Conservation (phyloP, 2,113 vertebrate genomes). For the Poicephalus meyeri region DNA sequence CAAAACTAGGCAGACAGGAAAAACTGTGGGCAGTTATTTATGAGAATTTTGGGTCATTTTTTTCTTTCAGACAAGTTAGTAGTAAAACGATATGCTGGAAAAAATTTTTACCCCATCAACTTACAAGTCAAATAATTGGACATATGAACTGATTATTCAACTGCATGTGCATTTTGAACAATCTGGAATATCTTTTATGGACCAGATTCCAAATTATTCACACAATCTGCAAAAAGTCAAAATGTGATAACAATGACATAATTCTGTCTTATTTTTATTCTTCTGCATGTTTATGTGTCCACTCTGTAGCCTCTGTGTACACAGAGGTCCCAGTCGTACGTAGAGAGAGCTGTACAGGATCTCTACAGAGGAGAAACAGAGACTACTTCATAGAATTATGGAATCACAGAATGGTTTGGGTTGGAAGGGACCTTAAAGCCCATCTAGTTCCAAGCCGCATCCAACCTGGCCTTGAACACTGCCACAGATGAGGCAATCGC, state of each 20-base stretch:
- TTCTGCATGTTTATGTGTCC: not conserved
- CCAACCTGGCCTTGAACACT: not conserved
- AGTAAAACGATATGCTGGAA: conserved; percentile 1
- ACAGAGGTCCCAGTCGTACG: not conserved
- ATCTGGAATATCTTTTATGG: not conserved
- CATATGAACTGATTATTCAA: not conserved
- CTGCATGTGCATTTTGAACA: not conserved
- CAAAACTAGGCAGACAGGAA: conserved; percentile 21
- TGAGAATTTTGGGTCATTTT: not conserved
- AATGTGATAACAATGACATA: not conserved
- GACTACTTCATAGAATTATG: not conserved
- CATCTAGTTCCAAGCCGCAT: not conserved
- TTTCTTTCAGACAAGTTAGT: conserved; percentile 3
- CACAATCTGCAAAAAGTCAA: not conserved
- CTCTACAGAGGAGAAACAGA: not conserved
- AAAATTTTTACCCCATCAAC: conserved; percentile 17
- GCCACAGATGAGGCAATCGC: not conserved
- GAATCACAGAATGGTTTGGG: not conserved
- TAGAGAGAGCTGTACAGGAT: not conserved
- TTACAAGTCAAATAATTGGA: conserved; percentile 24
- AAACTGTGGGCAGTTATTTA: not conserved
- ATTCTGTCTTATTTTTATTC: not conserved
- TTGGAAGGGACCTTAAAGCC: not conserved
- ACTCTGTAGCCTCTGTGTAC: fast-evolving
- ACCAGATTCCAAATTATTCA: not conserved